Evolutionary conservation across 2,113 vertebrate species (phyloP), one percentile per base, ranked within the genome.

Genomic region (Carollia perspicillata): DNA sequence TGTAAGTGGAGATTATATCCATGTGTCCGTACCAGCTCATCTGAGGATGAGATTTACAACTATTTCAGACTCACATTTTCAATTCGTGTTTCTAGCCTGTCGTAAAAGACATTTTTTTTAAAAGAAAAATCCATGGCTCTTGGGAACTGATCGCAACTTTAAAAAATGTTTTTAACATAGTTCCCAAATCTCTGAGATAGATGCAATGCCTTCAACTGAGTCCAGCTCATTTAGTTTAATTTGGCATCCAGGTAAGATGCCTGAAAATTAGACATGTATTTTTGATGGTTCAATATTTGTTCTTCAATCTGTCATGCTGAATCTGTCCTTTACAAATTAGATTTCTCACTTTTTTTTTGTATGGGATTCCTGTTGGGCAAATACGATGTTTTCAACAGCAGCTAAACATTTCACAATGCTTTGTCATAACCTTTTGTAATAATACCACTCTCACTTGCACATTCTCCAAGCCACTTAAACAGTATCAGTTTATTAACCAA

Each of bases 401-500:
- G 96, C 97, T 98, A 97, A 42, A 95, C 96, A 95, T 95, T 97
- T 95, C 44, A 49, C 66, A 87, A 92, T 96, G 97, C 65, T 95
- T 98, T 96, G 74, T 8, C 96, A 96, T 97, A 96, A 94, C 86
- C 96, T 81, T 95, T 98, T 97, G 60, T 8, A 97, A 96, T 97
- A 97, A 93, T 90, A 77, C 51, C 22, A 53, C 71, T 95, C 74
- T 96, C 66, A 65, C 98, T 89, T 97, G 79, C 51, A 63, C 8
- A 16, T 97, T 98, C 97, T 97, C 69, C 93, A 95, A 98, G 66
- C 87, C 89, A 96, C 96, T 96, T 98, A 97, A 91, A 97, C 37
- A 98, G 95, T 89, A 96, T 37, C 79, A 97, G 79, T 98, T 98
- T 99, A 98, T 99, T 98, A 98, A 97, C 98, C 98, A 98, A 98